Evolutionary conservation across 2,113 vertebrate species (phyloP), one percentile per base, ranked within the genome.

Genomic region (Probosciger aterrimus): DNA sequence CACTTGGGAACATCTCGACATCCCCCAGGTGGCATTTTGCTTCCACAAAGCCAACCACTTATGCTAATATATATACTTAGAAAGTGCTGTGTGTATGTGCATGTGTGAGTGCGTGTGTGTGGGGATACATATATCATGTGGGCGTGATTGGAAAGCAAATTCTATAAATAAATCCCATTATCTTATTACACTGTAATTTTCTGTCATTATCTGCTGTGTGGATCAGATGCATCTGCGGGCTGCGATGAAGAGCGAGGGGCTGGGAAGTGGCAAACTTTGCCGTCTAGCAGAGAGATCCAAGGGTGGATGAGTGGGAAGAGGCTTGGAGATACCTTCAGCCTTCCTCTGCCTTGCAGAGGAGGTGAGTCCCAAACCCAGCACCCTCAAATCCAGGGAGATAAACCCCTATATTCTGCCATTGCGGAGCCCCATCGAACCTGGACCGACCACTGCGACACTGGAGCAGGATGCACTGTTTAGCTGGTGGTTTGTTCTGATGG

Each of bases 111-210:
- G 53, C 23, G 65, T 37, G 78, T 44, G 57, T 70, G 77, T 91
- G 59, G 50, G 62, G 70, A 87, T 83, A 59, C 76, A 96, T 60
- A 52, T 63, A 94, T 79, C 73, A 30, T 63, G 73, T 96, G 86
- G 92, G 90, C 79, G 83, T 68, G 95, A 96, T 92, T 74, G 85
- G 88, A 96, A 95, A 94, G 92, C 75, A 91, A 91, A 93, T 86
- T 88, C 94, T 96, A 97, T 96, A 98, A 97, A 95, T 95, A 97
- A 96, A 96, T 92, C 93, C 92, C 94, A 96, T 96, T 97, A 92
- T 88, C 93, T 93, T 92, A 95, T 97, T 97, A 92, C 93, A 90
- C 94, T 96, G 95, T 95, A 93, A 96, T 97, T 97, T 97, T 92
- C 83, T 94, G 9, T 92, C 89, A 95, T 95, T 97, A 95, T 97